Base-by-base conservation (phyloP, 92 coral and sea anemone species). In the Porites divaricata region DNA sequence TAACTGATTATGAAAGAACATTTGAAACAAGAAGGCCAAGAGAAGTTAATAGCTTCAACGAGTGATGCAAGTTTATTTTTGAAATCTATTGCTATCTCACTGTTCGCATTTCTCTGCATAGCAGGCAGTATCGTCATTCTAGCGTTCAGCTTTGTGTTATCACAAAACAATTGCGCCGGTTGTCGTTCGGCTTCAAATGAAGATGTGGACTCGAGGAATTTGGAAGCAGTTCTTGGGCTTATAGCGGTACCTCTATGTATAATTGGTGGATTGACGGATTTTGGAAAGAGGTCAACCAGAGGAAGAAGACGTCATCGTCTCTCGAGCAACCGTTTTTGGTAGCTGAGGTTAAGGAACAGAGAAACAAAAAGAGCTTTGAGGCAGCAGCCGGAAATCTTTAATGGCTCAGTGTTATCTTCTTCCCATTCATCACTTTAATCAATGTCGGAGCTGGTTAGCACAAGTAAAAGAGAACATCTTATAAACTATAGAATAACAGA, bases 261-360 rank as follows among this genome's bases (percentile, higher is more conserved):
- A 8, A 90, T 91, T 63, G 89, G 90, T 20, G 76, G 77, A 14
- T 57, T 92, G 64, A 63, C 95, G 11, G 91, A 66, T 22, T 24
- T 23, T 24, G 20, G 58, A 45, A 54, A 8, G 59, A 54, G 12
- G 59, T 54, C 59, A 11, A 54, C 59, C 0, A 54, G 13, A 54
- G 16, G 16, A 11, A 54, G 13, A 54, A 54, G 16, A 11, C 59
- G 59, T 54, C 59, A 0, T 15, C 59, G 59, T 54, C 15, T 54
- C 13, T 11, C 59, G 16, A 9, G 16, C 59, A 54, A 54, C 14
- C 59, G 16, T 15, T 2, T 54, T 11, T 15, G 59, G 59, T 54
- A 15, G 16, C 14, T 11, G 59, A 11, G 45, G 45, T 35, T 35
- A 35, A 35, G 5, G 45, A 35, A 4, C 1, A 28, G 35, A 28